Conservation (phyloP, 2,113 vertebrate genomes). For the Megalops atlanticus region DNA sequence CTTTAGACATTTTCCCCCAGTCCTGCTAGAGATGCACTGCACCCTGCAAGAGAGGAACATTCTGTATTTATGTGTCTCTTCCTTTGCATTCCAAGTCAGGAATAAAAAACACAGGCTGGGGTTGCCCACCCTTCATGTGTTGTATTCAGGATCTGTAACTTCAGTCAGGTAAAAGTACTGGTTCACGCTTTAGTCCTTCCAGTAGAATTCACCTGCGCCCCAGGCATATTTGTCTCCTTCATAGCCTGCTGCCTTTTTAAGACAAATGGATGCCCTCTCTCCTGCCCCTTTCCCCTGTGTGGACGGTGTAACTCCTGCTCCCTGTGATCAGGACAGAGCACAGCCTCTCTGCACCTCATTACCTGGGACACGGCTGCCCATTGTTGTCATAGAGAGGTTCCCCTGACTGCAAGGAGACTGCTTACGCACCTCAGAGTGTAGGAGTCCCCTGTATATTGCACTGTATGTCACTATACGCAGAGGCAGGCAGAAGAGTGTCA, state of each 20-base stretch:
- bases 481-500: background rate
- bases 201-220: background rate
- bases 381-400: background rate
- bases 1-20: background rate
- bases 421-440: background rate
- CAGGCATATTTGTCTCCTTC: background rate
- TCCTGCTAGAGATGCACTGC: background rate
- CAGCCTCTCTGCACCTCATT: background rate
- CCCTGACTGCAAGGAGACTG: background rate
- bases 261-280: background rate
- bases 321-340: background rate
- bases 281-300: background rate
- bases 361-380: background rate
- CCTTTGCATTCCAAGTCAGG: too few relatives aligned
- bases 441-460: background rate
- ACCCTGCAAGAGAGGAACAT: background rate
- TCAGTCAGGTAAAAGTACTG: background rate
- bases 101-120: too few relatives aligned
- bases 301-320: background rate
- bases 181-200: background rate
- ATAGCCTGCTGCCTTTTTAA: background rate
- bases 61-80: too few relatives aligned
- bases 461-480: background rate
- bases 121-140: background rate
- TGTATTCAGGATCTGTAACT: background rate